A percentile compares a stretch with the other conserved stretches of the same genome.
Conservation (phyloP, 2,888 invertebrate species). For the Meliscaeva auricollis region DNA sequence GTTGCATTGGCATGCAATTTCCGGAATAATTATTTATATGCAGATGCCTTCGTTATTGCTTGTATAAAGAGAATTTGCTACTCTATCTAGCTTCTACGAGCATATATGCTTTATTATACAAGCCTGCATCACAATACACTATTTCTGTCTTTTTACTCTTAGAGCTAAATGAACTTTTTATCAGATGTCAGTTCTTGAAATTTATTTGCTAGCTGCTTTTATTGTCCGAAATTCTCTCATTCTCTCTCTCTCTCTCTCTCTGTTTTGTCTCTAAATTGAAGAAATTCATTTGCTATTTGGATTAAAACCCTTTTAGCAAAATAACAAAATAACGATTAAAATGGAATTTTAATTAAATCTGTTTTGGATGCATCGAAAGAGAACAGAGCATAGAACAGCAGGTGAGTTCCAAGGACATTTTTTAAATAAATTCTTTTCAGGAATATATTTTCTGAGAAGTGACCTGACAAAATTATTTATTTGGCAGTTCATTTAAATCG, state of each 20-base stretch:
- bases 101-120: not conserved
- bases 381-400: not conserved
- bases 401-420: not conserved
- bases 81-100: not conserved
- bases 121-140: not conserved
- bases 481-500: too few species aligned
- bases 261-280: conserved; percentile 18
- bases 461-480: too few species aligned
- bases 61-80: not conserved
- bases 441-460: too few species aligned
- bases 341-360: conserved; percentile 28
- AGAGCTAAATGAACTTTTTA: conserved; percentile 28
- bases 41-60: not conserved
- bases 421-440: not conserved
- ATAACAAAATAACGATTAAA: conserved; percentile 27
- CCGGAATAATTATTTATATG: conserved; percentile 1
- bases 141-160: not conserved
- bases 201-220: conserved; percentile 7
- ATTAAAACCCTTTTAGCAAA: conserved; percentile 23
- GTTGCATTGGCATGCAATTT: conserved; percentile 27
- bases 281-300: conserved; percentile 33
- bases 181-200: conserved; percentile 21
- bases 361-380: not conserved
- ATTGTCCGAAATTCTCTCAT: conserved; percentile 1
- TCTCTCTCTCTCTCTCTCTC: too few species aligned